These are phyloP conservation scores for Camponotus floridanus DNA, from an alignment of 1,140 invertebrate species.

Conservation along the genomic window DNA sequence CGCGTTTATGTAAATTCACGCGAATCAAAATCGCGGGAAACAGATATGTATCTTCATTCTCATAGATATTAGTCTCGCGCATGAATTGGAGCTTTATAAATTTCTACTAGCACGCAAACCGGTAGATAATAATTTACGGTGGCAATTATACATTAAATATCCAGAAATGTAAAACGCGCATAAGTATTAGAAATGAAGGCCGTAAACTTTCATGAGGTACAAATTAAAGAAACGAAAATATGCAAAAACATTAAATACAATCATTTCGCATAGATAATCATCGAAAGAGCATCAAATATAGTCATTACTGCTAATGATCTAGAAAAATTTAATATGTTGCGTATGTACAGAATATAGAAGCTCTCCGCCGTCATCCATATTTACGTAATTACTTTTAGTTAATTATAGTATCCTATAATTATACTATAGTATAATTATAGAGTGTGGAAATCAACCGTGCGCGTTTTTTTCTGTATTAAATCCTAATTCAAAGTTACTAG, in stretches of 20 bases:
- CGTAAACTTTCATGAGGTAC: background rate
- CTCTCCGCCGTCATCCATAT: background rate
- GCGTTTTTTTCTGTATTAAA: conserved; percentile 8
- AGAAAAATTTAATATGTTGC: background rate
- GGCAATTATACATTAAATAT: conserved; percentile 38
- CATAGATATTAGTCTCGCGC: background rate
- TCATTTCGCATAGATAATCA: conserved; percentile 21
- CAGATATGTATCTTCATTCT: background rate
- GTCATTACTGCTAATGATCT: conserved; percentile 5
- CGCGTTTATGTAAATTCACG: background rate
- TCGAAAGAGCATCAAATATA: conserved; percentile 20
- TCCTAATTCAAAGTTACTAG: background rate
- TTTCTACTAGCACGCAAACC: conserved; percentile 38
- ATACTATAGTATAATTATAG: background rate
- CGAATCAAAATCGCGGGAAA: background rate
- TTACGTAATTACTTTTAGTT: conserved; percentile 37
- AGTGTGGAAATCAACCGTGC: conserved; percentile 7
- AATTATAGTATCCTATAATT: conserved; percentile 10
- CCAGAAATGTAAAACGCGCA: background rate
- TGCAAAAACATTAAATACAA: conserved; percentile 23
- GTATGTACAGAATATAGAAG: background rate
- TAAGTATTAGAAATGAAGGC: background rate
- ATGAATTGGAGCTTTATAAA: conserved; percentile 38
- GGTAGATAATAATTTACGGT: conserved; percentile 31
- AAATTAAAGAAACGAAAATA: conserved; percentile 32